phyloP scores from a whole-genome alignment of 2,888 invertebrate genomes.

The Euplagia quadripunctaria region DNA sequence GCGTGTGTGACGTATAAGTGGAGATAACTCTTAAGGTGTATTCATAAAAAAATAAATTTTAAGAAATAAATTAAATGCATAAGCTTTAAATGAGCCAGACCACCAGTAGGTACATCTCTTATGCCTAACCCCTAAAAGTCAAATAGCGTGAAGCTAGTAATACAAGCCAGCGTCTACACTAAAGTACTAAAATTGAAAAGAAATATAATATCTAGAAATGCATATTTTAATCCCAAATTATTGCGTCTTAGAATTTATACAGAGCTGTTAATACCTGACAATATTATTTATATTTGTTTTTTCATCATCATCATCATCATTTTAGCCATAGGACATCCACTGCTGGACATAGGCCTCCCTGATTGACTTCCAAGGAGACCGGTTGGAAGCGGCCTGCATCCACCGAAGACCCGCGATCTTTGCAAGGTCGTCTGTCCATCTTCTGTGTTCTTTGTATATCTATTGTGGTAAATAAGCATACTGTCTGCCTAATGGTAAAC shows the following conservation, averaged over 20 bases:
- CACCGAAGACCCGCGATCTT: no score
- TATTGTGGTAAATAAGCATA: no score
- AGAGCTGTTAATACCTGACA: constrained; percentile 61
- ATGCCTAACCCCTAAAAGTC: constrained; percentile 4
- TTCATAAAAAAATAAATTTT: no score
- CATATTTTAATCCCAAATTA: constrained; percentile 86
- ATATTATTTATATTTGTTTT: neutral
- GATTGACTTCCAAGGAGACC: no score
- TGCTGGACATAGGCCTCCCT: no score
- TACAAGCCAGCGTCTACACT: constrained; percentile 38
- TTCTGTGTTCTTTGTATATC: no score
- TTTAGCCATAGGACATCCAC: neutral
- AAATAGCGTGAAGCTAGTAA: constrained; percentile 32
- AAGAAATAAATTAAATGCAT: neutral
- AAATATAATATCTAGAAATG: constrained; percentile 75
- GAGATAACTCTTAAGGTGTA: no score
- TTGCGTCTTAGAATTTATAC: constrained; percentile 63
- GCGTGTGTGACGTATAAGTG: no score
- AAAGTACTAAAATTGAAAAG: constrained; percentile 66
- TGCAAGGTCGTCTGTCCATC: no score
- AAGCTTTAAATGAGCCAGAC: neutral
- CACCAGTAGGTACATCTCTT: neutral
- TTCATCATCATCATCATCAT: no score
- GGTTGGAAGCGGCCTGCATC: no score
- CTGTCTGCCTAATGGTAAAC: no score